Base-by-base conservation (phyloP, 2,888 invertebrate species). In the Itoplectis maculator region DNA sequence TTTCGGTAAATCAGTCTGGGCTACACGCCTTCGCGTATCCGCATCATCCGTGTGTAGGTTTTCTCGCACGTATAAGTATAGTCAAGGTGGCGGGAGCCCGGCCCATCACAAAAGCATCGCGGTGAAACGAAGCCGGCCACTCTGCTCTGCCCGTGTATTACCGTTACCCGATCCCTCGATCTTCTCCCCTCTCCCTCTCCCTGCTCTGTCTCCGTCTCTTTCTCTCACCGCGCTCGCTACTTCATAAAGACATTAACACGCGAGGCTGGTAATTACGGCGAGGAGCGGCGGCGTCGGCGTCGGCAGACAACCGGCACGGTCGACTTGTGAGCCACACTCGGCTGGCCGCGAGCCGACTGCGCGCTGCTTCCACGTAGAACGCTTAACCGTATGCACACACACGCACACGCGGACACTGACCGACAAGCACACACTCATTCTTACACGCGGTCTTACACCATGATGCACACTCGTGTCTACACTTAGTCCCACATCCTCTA, bases 161-260 rank as follows among this genome's bases (percentile, higher is more conserved):
- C 85, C 86, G 88, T 87, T 83, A 84, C 79, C 79, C 74, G 79
- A 80, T 81, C 80, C 75, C 82, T 68, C 51, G 35, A 18, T 66
- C 63, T 49, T n/a, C 49, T 11, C 51, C 15, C 49, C 23, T 68
- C 59, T 40, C 54, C 23, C 49, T 18, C 29, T 56, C n/a, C n/a
- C n/a, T n/a, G n/a, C n/a, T n/a, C n/a, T n/a, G n/a, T n/a, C n/a
- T n/a, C n/a, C n/a, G n/a, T n/a, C 37, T 37, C 56, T 72, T 47
- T 72, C 45, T 37, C 66, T 66, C 51, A 59, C 66, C 49, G 63
- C 75, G 72, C 49, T 68, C 75, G 80, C 80, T 83, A 82, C 86
- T 77, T 78, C 85, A 89, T 90, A 86, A 89, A 90, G 89, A 88
- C 90, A 88, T 90, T 89, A 90, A 88, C 89, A 88, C 88, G 88